These are phyloP conservation scores for Cuniculus paca DNA, from an alignment of 2,797 vertebrate species.

Conservation along the genomic window DNA sequence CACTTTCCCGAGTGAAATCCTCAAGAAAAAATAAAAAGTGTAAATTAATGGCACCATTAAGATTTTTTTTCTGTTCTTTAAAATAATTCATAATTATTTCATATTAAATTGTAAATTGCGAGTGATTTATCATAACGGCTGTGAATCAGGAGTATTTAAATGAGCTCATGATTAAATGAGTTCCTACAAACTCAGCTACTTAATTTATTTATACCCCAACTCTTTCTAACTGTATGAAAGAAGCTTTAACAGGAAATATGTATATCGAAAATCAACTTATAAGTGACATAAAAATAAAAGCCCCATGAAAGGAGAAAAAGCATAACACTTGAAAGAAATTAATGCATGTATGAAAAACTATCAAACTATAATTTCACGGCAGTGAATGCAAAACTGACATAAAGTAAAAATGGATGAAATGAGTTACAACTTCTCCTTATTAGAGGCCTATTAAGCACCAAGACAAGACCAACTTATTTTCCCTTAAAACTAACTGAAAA, in stretches of 20 bases:
- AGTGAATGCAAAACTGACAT: not conserved
- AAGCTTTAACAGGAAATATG: not conserved
- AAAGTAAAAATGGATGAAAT: not conserved
- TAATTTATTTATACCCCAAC: not conserved
- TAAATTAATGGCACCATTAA: slow-evolving; percentile 46
- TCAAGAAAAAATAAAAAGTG: slow-evolving; percentile 57
- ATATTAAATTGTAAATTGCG: slow-evolving; percentile 43
- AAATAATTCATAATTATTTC: slow-evolving; percentile 56
- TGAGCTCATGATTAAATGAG: slow-evolving; percentile 30
- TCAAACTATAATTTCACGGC: not conserved
- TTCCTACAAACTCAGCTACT: not conserved
- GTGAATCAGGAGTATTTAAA: slow-evolving; percentile 33
- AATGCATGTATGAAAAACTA: not conserved
- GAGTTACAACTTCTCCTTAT: not conserved
- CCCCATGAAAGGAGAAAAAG: not conserved
- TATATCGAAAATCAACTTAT: not conserved
- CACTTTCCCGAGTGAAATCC: not conserved
- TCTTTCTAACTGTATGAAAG: slow-evolving; percentile 2
- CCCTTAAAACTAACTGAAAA: not conserved
- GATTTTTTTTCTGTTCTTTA: slow-evolving; percentile 24
- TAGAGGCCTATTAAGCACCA: not conserved
- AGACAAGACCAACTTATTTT: not conserved
- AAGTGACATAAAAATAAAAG: slow-evolving; percentile 26
- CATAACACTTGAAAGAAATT: not conserved
- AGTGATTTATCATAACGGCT: slow-evolving; percentile 31